A percentile compares a stretch with the other conserved stretches of the same genome.
Conservation (phyloP, 2,888 invertebrate species). For the Diloba caeruleocephala region DNA sequence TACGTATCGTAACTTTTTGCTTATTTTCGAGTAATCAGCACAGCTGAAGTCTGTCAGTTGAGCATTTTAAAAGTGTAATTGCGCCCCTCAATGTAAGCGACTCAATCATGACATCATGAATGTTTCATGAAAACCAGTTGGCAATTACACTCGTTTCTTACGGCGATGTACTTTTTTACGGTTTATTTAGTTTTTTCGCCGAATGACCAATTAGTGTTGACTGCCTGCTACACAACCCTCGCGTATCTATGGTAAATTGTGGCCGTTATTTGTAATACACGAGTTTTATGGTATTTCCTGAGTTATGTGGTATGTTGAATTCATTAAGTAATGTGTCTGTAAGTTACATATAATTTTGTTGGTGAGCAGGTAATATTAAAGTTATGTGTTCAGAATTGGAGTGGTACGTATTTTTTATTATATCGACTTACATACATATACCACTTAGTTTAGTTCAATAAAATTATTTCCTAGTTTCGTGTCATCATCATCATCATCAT, state of each 20-base stretch:
- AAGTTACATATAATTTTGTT: constrained; percentile 21
- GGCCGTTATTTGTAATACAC: constrained; percentile 31
- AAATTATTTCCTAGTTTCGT: too few species aligned
- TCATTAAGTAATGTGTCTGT: constrained; percentile 32
- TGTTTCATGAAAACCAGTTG: constrained; percentile 80
- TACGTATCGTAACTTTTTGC: constrained; percentile 43
- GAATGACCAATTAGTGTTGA: constrained; percentile 73
- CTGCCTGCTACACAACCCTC: constrained; percentile 59
- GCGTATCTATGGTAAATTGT: constrained; percentile 38
- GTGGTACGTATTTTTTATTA: not conserved
- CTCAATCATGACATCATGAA: constrained; percentile 81
- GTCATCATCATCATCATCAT: too few species aligned
- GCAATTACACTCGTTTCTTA: constrained; percentile 68
- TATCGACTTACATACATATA: too few species aligned
- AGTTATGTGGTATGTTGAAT: constrained; percentile 25
- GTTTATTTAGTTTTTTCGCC: constrained; percentile 64
- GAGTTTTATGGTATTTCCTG: constrained; percentile 29
- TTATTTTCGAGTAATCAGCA: constrained; percentile 50
- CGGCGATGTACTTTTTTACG: constrained; percentile 55
- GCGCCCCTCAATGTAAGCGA: constrained; percentile 63
- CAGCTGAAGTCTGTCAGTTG: constrained; percentile 48
- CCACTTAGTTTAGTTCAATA: too few species aligned
- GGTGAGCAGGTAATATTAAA: not conserved
- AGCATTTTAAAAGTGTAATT: constrained; percentile 70
- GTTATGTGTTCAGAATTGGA: not conserved